Conservation (phyloP, 2,888 invertebrate genomes). For the Poecilus cupreus region DNA sequence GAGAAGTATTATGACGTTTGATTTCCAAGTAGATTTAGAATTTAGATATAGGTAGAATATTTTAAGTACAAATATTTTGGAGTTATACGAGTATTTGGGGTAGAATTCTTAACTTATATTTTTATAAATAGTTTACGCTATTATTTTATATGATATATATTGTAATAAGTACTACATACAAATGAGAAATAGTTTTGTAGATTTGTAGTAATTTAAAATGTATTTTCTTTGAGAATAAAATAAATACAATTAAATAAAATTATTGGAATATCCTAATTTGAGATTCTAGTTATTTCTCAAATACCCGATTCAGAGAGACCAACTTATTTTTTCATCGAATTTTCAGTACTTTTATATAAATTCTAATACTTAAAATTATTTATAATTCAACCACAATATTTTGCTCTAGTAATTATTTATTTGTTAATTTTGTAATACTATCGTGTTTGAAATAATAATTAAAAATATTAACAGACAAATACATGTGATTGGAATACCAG, state of each 20-base stretch:
- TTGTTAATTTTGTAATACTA: too few species aligned
- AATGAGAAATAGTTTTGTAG: not conserved
- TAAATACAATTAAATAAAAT: not conserved
- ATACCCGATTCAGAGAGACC: too few species aligned
- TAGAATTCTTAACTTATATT: not conserved
- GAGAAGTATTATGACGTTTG: not conserved
- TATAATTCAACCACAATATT: too few species aligned
- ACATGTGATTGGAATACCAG: too few species aligned
- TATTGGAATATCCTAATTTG: not conserved
- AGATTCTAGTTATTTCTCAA: too few species aligned
- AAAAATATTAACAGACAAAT: too few species aligned
- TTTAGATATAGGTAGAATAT: not conserved
- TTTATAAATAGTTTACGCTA: not conserved
- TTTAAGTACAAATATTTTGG: not conserved
- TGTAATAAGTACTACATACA: not conserved
- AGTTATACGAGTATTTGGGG: not conserved
- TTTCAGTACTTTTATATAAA: too few species aligned
- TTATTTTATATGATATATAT: not conserved
- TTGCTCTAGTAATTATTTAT: too few species aligned
- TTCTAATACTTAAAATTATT: too few species aligned
- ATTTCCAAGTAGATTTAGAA: not conserved
- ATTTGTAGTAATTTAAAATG: not conserved
- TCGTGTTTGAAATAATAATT: too few species aligned
- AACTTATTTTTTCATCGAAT: too few species aligned
- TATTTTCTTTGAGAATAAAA: not conserved